These are phyloP conservation scores for Dasypus novemcinctus DNA, from an alignment of 2,113 vertebrate genomes.

Conservation along the genomic window DNA sequence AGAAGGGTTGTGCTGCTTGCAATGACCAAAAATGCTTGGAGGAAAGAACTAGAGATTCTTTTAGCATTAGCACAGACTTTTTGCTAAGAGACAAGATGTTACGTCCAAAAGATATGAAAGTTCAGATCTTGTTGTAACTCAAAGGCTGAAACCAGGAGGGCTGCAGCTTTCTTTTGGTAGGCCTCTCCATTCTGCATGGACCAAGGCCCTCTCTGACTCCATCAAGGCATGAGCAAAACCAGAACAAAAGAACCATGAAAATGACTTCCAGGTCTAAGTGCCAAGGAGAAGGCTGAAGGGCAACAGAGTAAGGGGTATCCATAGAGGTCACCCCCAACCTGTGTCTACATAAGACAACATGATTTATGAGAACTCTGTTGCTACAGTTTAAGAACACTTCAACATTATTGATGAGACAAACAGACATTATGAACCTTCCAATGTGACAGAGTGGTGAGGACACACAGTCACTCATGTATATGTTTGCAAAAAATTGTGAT, in stretches of 20 bases:
- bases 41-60: background rate
- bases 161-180: background rate
- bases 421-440: background rate
- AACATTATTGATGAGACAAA: background rate
- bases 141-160: too few species aligned
- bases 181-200: background rate
- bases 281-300: background rate
- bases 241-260: background rate
- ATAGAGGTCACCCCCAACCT: fast-evolving
- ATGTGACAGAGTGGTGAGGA: background rate
- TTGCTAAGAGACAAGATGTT: background rate
- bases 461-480: background rate
- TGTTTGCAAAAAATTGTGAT: background rate
- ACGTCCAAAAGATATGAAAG: background rate
- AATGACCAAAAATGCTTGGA: too few species aligned
- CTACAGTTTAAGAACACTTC: background rate
- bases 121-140: background rate
- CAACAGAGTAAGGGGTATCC: background rate
- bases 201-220: background rate
- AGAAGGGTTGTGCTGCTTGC: too few species aligned
- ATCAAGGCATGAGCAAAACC: background rate
- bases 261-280: background rate
- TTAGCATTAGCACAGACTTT: background rate
- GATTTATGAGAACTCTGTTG: background rate
- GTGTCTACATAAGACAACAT: background rate